Evolutionary conservation across 1,140 invertebrate genomes (phyloP).

Genomic region (Sarcophaga peregrina): DNA sequence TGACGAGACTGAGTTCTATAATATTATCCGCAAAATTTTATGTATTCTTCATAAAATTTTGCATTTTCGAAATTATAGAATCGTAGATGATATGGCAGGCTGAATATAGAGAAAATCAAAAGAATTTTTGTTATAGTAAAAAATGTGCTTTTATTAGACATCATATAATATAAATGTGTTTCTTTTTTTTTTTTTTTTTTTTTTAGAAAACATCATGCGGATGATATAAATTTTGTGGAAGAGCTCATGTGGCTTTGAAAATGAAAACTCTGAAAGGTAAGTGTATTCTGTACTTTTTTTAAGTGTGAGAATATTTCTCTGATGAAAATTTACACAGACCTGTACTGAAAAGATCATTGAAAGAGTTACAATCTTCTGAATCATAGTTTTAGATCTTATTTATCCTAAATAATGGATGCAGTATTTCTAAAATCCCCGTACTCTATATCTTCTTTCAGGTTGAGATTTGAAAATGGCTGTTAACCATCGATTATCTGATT

Average conservation of each 20-base stretch:
- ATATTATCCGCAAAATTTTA: conserved; percentile 21
- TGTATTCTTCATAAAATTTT: conserved; percentile 44
- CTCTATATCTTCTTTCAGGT: too few relatives aligned
- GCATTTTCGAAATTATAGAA: conserved; percentile 11
- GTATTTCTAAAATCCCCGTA: background rate
- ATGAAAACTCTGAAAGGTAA: conserved; percentile 15
- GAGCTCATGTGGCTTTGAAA: background rate
- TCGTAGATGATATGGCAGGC: conserved; percentile 35
- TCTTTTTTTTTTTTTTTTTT: too few relatives aligned
- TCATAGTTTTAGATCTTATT: background rate
- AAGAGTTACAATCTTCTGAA: conserved; percentile 27
- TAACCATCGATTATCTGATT: too few relatives aligned
- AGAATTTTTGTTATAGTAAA: too few relatives aligned
- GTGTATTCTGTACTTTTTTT: background rate
- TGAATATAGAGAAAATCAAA: conserved; percentile 2
- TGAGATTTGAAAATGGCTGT: too few relatives aligned
- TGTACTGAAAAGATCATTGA: conserved; percentile 44
- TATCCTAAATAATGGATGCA: background rate
- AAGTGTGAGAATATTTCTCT: background rate
- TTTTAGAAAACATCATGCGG: background rate
- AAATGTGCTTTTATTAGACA: too few relatives aligned
- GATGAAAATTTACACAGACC: conserved; percentile 44
- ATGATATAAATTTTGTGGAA: background rate
- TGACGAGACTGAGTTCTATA: conserved; percentile 47
- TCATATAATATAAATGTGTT: too few relatives aligned